Conservation (phyloP, 2,797 vertebrate species). For the Holocentrus rufus region DNA sequence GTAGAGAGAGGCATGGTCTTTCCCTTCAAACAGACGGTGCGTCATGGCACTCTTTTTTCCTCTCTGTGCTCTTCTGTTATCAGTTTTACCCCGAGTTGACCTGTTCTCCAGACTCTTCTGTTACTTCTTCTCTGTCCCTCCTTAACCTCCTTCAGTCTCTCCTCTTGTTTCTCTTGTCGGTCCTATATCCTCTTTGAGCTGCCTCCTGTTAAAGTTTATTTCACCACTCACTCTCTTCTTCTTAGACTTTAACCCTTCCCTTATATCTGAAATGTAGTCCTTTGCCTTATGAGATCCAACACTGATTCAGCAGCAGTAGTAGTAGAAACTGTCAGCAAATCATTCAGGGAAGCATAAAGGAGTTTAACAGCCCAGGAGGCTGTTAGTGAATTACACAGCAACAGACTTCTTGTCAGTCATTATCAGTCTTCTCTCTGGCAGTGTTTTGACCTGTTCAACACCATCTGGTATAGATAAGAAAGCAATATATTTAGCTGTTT, state of each 20-base stretch:
- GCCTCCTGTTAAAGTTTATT: neutral
- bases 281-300: neutral
- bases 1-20: constrained; percentile 79
- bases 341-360: neutral
- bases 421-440: too few relatives aligned
- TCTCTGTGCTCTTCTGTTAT: neutral
- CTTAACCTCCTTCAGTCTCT: neutral
- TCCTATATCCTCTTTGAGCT: neutral
- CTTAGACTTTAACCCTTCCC: neutral
- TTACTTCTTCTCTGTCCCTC: neutral
- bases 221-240: neutral
- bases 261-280: neutral
- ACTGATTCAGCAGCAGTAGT: too few relatives aligned
- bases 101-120: neutral
- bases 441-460: too few relatives aligned
- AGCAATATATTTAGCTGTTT: too few relatives aligned
- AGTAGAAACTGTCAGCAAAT: too few relatives aligned
- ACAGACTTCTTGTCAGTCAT: too few relatives aligned
- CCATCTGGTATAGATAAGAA: too few relatives aligned
- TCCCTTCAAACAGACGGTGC: constrained; percentile 77
- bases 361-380: neutral
- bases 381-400: too few relatives aligned
- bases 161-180: neutral
- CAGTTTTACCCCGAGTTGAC: neutral
- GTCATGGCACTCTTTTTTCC: constrained; percentile 60